Percentiles rank a stretch among this genome's conserved stretches.
These are phyloP conservation scores for Coleophora flavipennella DNA, from an alignment of 2,888 invertebrate genomes.

Conservation along the genomic window DNA sequence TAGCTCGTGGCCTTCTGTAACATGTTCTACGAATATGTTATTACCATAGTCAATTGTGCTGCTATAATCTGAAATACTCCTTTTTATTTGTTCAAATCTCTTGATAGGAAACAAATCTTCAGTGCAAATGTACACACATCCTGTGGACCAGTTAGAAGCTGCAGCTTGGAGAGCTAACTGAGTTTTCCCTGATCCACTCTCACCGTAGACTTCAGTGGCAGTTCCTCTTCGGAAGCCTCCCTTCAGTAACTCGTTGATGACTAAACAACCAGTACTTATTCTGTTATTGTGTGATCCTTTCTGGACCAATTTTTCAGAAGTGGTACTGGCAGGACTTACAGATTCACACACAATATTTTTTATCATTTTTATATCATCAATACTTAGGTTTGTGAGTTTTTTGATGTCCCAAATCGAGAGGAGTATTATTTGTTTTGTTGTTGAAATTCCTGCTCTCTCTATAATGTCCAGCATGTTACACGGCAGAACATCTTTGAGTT, in stretches of 20 bases:
- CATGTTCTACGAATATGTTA: slow-evolving; percentile 54
- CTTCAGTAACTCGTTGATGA: slow-evolving; percentile 71
- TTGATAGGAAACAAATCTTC: slow-evolving; percentile 77
- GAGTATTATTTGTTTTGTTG: slow-evolving; percentile 39
- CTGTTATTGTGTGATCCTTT: slow-evolving; percentile 22
- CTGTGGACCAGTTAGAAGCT: slow-evolving; percentile 73
- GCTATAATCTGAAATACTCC: slow-evolving; percentile 20
- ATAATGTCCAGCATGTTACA: slow-evolving; percentile 36
- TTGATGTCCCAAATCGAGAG: slow-evolving; percentile 48
- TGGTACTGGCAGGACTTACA: slow-evolving; percentile 25
- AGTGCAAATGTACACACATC: slow-evolving; percentile 81
- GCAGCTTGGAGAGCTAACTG: slow-evolving; percentile 83
- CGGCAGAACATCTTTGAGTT: slow-evolving; percentile 25
- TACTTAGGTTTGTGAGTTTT: slow-evolving; percentile 42
- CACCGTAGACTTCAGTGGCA: slow-evolving; percentile 85
- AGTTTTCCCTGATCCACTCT: slow-evolving; percentile 86
- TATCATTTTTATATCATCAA: slow-evolving; percentile 38
- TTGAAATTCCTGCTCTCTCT: slow-evolving; percentile 43
- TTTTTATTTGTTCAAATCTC: slow-evolving; percentile 51
- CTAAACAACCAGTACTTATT: slow-evolving; percentile 69
- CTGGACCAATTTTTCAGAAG: slow-evolving; percentile 25
- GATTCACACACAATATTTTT: slow-evolving; percentile 37
- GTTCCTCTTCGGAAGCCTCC: slow-evolving; percentile 80
- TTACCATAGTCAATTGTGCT: slow-evolving; percentile 33
- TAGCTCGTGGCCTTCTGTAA: slow-evolving; percentile 52